Conservation (phyloP, 2,888 invertebrate genomes). For the Oxycera nigricornis region DNA sequence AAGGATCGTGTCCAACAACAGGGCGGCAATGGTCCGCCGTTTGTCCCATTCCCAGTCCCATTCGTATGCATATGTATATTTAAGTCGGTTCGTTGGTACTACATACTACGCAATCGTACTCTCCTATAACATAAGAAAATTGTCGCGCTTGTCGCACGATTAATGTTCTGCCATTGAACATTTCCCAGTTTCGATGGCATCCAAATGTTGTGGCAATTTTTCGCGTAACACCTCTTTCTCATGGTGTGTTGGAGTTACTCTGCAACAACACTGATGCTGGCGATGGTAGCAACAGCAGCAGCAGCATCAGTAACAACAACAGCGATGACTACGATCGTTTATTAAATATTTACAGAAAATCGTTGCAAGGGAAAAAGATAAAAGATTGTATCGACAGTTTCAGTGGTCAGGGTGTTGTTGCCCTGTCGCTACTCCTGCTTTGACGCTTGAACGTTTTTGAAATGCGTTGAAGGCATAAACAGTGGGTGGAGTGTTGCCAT, state of each 20-base stretch:
- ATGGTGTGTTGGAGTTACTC: background rate
- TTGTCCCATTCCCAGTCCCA: background rate
- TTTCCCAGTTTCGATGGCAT: slow-evolving; percentile 15
- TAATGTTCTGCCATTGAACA: slow-evolving; percentile 15
- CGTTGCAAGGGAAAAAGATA: slow-evolving; percentile 25
- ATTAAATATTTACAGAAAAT: slow-evolving; percentile 25
- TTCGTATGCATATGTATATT: no score
- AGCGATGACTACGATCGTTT: background rate
- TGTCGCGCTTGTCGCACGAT: slow-evolving; percentile 24
- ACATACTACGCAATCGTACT: background rate
- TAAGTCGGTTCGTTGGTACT: no score
- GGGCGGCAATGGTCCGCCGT: background rate
- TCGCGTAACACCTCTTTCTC: background rate
- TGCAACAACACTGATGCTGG: background rate
- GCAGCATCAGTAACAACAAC: background rate
- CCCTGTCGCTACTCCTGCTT: background rate
- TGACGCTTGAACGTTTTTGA: background rate
- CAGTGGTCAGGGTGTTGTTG: slow-evolving; percentile 8
- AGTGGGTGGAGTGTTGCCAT: no score
- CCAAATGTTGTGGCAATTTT: slow-evolving; percentile 21
- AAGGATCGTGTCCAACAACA: background rate
- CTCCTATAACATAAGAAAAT: background rate
- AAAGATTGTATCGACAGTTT: background rate
- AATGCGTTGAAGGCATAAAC: background rate
- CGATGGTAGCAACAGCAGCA: background rate